Evolutionary conservation across 2,113 vertebrate genomes (phyloP), one percentile per base, ranked within the genome.

Genomic region (Maccullochella peelii): DNA sequence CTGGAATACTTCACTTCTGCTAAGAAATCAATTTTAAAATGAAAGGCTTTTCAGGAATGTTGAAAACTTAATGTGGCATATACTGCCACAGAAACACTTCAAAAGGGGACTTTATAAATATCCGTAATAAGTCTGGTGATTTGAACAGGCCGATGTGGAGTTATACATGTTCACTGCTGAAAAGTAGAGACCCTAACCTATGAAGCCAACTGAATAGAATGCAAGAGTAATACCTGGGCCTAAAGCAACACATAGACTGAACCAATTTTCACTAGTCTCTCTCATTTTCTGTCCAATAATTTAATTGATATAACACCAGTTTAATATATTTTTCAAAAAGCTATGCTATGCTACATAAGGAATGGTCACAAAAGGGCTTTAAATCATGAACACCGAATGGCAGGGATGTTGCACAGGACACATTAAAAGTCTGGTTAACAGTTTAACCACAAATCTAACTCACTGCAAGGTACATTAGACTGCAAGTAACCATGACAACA

Each of bases 401-500:
- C 42, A 30, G 38, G n/a, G n/a, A n/a, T n/a, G 52, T 30, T 73
- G 14, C 9, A 40, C 33, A 50, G 36, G 8, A 27, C n/a, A 14
- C 42, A 79, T 59, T n/a, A 58, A 47, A 16, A 69, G 49, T 49
- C 27, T 36, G 3, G 27, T 23, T 49, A 70, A 52, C 44, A 23
- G 18, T 62, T 40, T 52, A 44, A 76, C 23, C n/a, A 40, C 23
- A 18, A 82, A 23, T 38, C 18, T 38, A 20, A 33, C 16, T 54
- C 33, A 21, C 8, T 40, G 49, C 58, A 67, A 81, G 6, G 30
- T 74, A 14, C 21, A 21, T 44, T 49, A 52, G 59, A 82, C 38
- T 20, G 30, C 54, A 78, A 27, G 49, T 80, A 76, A 80, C 70
- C 77, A 80, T 47, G 49, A 69, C 69, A 84, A 79, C 82, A 68